A percentile compares a stretch with the other conserved stretches of the same genome.
Conservation (phyloP, 1,140 invertebrate species). For the Lucilia cuprina region DNA sequence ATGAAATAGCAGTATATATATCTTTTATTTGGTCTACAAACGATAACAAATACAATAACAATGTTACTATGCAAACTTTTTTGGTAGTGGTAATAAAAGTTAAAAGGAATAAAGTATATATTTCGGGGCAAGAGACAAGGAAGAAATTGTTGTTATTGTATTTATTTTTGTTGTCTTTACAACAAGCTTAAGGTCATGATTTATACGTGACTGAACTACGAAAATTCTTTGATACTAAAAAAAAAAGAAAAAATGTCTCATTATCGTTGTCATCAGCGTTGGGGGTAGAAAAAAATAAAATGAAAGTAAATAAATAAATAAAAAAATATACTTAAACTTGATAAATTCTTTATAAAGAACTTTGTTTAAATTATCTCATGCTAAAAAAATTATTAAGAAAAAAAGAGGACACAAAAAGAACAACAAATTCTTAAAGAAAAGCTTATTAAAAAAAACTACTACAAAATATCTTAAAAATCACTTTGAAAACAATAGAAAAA, state of each 20-base stretch:
- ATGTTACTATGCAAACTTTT: too few relatives aligned
- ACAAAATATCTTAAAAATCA: too few relatives aligned
- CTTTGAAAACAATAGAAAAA: too few relatives aligned
- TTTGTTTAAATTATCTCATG: not conserved
- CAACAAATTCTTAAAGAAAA: not conserved
- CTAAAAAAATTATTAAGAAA: not conserved
- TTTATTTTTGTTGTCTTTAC: too few relatives aligned
- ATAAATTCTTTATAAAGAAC: not conserved
- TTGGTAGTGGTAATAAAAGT: too few relatives aligned
- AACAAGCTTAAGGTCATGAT: not conserved
- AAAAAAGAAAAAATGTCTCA: not conserved
- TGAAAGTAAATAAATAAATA: not conserved
- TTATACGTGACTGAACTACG: not conserved
- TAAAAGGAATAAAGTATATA: not conserved
- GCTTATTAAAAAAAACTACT: not conserved
- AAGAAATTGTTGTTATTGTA: not conserved
- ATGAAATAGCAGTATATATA: too few relatives aligned
- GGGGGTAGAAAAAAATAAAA: not conserved
- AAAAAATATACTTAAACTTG: not conserved
- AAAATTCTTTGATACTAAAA: not conserved
- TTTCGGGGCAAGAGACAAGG: not conserved
- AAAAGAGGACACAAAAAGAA: not conserved
- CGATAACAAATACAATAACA: too few relatives aligned
- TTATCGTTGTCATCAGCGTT: not conserved
- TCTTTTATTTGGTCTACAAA: too few relatives aligned